Evolutionary conservation across 92 coral and sea anemone species (phyloP).

Genomic region (Micromussa lordhowensis): DNA sequence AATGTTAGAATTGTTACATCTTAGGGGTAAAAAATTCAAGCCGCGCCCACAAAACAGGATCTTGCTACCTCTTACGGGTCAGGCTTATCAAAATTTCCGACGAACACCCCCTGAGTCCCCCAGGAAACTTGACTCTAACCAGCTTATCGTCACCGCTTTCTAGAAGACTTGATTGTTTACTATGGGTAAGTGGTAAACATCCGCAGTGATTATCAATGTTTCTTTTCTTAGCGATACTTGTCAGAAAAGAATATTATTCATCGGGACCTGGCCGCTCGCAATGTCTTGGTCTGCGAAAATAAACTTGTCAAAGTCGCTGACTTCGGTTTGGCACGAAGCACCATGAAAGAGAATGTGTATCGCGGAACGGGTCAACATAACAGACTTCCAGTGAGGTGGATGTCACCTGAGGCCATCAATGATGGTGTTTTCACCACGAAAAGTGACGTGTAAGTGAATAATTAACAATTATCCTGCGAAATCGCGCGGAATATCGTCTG

Average conservation of each 20-base stretch:
- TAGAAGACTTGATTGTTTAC: no score
- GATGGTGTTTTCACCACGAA: background rate
- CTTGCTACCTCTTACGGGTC: no score
- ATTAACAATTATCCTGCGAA: no score
- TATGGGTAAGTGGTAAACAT: background rate
- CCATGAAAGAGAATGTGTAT: background rate
- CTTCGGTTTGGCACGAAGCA: background rate
- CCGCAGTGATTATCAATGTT: background rate
- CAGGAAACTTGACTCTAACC: no score
- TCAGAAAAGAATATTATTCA: background rate
- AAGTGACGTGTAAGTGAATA: background rate
- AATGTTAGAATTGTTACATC: no score
- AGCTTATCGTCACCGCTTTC: no score
- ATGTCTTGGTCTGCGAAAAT: background rate
- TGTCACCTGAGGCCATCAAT: background rate
- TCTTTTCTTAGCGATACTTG: background rate
- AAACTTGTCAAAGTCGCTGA: background rate
- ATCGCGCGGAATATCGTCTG: no score
- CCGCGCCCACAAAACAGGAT: no score
- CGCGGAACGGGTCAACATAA: background rate
- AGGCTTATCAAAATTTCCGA: no score
- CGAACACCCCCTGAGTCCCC: no score
- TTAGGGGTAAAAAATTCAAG: no score
- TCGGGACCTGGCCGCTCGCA: constrained; percentile 1
- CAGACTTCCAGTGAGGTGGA: background rate